Evolutionary conservation across 92 coral and sea anemone genomes (phyloP).

Genomic region (Isaurus tuberculatus): DNA sequence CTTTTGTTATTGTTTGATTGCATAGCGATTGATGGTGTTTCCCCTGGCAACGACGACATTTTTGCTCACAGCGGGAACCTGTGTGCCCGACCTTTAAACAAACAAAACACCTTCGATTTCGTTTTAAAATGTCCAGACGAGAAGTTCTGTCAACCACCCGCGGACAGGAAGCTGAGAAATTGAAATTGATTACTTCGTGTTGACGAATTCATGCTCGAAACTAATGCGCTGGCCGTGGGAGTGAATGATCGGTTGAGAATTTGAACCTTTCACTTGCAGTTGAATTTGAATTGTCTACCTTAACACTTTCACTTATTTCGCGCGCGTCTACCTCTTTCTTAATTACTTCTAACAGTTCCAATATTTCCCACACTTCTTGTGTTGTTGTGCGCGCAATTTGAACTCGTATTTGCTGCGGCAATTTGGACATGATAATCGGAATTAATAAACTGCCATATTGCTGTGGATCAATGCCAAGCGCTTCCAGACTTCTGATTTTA

Average conservation of each 20-base stretch:
- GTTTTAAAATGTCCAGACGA: conserved; percentile 55
- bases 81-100: conserved; percentile 64
- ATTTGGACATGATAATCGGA: conserved; percentile 62
- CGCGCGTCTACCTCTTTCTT: conserved; percentile 65
- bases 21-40: conserved; percentile 73
- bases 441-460: conserved; percentile 66
- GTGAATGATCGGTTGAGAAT: background rate
- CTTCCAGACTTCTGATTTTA: conserved; percentile 54
- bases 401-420: conserved; percentile 59
- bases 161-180: conserved; percentile 65
- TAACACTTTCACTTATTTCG: conserved; percentile 53
- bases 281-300: conserved; percentile 24
- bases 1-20: conserved; percentile 29
- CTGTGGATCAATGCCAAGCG: conserved; percentile 48
- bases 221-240: conserved; percentile 31
- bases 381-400: conserved; percentile 60
- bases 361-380: conserved; percentile 61
- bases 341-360: conserved; percentile 55
- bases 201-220: conserved; percentile 22
- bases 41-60: conserved; percentile 64
- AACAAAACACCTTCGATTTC: conserved; percentile 62
- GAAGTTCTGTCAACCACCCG: conserved; percentile 49
- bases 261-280: conserved; percentile 14
- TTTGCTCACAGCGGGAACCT: conserved; percentile 47
- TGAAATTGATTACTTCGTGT: conserved; percentile 38